Percentiles rank a stretch among this genome's conserved stretches.
These are phyloP conservation scores for Olivierus martensii DNA, from an alignment of 1,140 invertebrate species.

Conservation along the genomic window DNA sequence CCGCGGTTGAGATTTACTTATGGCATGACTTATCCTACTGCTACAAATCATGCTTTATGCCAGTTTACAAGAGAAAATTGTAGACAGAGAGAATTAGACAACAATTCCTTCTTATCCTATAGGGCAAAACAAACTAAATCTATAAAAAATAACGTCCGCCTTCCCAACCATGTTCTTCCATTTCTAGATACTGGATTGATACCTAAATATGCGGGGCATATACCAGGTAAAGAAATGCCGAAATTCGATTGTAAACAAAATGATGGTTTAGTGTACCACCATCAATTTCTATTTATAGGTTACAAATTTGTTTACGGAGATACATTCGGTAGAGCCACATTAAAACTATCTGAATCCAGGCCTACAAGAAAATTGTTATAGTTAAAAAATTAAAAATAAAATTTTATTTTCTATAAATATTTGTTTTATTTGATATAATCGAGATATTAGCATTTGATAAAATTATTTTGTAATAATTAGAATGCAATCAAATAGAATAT, in stretches of 20 bases:
- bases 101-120: not conserved
- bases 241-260: not conserved
- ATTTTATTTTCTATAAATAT: too few relatives aligned
- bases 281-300: too few relatives aligned
- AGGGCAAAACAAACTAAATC: not conserved
- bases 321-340: too few relatives aligned
- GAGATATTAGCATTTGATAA: too few relatives aligned
- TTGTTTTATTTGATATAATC: too few relatives aligned
- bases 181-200: not conserved
- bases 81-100: not conserved
- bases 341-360: too few relatives aligned
- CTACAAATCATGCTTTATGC: not conserved
- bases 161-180: not conserved
- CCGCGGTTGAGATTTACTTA: not conserved
- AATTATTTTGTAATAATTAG: too few relatives aligned
- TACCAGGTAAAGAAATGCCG: not conserved
- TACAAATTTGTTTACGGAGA: too few relatives aligned
- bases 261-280: too few relatives aligned
- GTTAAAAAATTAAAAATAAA: too few relatives aligned
- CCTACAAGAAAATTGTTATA: too few relatives aligned
- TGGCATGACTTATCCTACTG: not conserved
- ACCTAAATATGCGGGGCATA: not conserved
- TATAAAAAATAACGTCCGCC: not conserved
- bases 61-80: not conserved
- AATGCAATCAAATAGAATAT: too few relatives aligned